These are phyloP conservation scores for Cataglyphis altisquamis DNA, from an alignment of 2,888 invertebrate genomes.

Conservation along the genomic window DNA sequence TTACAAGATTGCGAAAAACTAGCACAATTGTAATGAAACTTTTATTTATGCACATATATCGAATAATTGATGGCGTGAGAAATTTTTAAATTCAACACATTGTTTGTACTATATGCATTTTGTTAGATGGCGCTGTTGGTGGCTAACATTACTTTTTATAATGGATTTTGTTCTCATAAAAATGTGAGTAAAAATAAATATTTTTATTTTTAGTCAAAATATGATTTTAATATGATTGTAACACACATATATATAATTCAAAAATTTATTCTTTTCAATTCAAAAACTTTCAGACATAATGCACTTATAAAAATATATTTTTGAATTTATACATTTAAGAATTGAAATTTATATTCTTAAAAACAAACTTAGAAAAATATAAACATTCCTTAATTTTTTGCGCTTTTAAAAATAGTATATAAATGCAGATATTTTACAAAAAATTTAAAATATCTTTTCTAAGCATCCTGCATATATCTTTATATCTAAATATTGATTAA, in stretches of 20 bases:
- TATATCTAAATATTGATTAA: background rate
- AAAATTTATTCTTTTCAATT: background rate
- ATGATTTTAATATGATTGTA: background rate
- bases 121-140: background rate
- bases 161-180: background rate
- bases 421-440: constrained; percentile 21
- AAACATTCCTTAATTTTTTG: background rate
- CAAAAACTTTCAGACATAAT: background rate
- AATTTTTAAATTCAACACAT: constrained; percentile 10
- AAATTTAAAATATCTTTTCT: background rate
- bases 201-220: background rate
- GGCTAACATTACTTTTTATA: background rate
- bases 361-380: constrained; percentile 21
- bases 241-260: background rate
- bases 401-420: constrained; percentile 9
- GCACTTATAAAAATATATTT: background rate
- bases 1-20: background rate
- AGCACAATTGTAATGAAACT: background rate
- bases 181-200: background rate
- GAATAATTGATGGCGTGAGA: background rate
- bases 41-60: background rate
- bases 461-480: background rate
- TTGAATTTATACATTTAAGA: background rate
- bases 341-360: background rate
- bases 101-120: background rate